Evolutionary conservation across 1,140 invertebrate genomes (phyloP).

Genomic region (Habropoda laboriosa): DNA sequence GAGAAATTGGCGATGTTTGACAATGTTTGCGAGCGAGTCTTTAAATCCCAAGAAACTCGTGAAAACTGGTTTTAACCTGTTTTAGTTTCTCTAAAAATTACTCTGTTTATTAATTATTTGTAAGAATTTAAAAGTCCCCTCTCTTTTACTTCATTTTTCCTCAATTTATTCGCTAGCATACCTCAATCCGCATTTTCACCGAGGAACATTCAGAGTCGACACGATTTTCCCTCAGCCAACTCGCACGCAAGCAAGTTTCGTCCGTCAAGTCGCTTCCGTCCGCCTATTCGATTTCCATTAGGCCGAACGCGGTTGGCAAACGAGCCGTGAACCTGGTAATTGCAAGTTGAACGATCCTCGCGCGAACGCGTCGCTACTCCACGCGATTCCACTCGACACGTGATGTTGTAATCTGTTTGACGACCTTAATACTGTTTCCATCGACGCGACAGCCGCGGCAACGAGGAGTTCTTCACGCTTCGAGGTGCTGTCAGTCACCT

Average conservation of each 20-base stretch:
- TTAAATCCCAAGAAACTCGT: too few relatives aligned
- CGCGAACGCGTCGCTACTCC: constrained; percentile 28
- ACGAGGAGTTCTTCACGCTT: not conserved
- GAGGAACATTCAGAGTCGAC: not conserved
- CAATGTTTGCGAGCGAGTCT: too few relatives aligned
- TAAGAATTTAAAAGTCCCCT: too few relatives aligned
- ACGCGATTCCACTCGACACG: constrained; percentile 49
- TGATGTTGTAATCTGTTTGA: constrained; percentile 49
- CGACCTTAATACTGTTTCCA: constrained; percentile 52
- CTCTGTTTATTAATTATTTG: too few relatives aligned
- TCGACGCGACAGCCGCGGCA: not conserved
- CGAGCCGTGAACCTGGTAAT: constrained; percentile 69
- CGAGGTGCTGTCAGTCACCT: not conserved
- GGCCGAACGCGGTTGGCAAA: constrained; percentile 47
- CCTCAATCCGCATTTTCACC: not conserved
- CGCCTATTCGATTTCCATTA: constrained; percentile 53
- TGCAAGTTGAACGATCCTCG: constrained; percentile 52
- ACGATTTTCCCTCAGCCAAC: constrained; percentile 35
- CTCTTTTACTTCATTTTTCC: not conserved
- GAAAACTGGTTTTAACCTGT: too few relatives aligned
- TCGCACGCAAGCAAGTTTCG: constrained; percentile 12
- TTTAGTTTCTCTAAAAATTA: too few relatives aligned
- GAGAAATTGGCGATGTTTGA: too few relatives aligned
- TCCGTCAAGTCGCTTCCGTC: constrained; percentile 31
- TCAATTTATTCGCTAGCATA: not conserved